Percentiles rank a stretch among this genome's conserved stretches.
Conservation (phyloP, 2,888 invertebrate species). For the Drosophila kuntzei region DNA sequence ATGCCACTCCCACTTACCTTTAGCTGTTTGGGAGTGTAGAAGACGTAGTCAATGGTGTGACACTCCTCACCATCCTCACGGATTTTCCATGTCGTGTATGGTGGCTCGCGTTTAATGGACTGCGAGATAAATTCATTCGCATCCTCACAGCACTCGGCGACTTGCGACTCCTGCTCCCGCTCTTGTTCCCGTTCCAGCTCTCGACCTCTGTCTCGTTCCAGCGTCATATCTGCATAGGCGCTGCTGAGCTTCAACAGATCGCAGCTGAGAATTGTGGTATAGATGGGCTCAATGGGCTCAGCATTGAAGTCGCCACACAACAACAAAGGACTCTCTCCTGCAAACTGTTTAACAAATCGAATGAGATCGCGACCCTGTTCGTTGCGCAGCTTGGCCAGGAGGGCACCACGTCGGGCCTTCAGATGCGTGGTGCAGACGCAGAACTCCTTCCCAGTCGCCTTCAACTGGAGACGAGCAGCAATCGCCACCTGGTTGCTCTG, state of each 20-base stretch:
- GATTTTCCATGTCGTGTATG: conserved; percentile 92
- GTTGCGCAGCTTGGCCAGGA: conserved; percentile 89
- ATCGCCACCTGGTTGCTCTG: conserved; percentile 91
- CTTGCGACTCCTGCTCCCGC: no score
- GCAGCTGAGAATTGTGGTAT: conserved; percentile 87
- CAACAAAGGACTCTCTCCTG: conserved; percentile 87
- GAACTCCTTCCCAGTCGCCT: conserved; percentile 87
- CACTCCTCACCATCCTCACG: conserved; percentile 90
- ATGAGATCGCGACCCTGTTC: conserved; percentile 90
- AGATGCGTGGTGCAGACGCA: conserved; percentile 91
- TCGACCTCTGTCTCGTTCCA: conserved; percentile 60
- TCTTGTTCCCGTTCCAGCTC: conserved; percentile 28
- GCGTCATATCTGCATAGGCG: conserved; percentile 86
- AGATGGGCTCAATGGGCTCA: conserved; percentile 90
- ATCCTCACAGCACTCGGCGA: conserved; percentile 35
- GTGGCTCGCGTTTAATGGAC: conserved; percentile 87
- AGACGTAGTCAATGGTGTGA: conserved; percentile 91
- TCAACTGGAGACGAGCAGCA: conserved; percentile 86
- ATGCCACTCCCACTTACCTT: conserved; percentile 84
- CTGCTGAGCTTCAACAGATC: conserved; percentile 86
- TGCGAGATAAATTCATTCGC: conserved; percentile 69
- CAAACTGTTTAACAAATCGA: conserved; percentile 86
- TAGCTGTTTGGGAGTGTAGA: conserved; percentile 87
- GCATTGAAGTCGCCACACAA: conserved; percentile 92
- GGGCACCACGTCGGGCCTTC: conserved; percentile 90